A percentile compares a stretch with the other conserved stretches of the same genome.
phyloP scores from a whole-genome alignment of 1,140 invertebrate genomes.

The Bombus breviceps region DNA sequence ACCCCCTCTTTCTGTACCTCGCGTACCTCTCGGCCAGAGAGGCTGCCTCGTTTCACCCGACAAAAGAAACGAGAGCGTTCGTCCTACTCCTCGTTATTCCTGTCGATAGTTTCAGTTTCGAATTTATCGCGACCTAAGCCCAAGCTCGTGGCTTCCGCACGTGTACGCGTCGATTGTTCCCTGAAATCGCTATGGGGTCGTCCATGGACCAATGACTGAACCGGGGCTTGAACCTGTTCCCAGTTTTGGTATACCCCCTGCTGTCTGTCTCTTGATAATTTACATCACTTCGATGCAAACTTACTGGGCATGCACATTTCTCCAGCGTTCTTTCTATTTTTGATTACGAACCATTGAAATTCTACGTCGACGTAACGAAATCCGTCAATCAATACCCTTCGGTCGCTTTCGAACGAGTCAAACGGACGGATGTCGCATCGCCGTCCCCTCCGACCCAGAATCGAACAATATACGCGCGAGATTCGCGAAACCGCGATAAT shows the following conservation, averaged over 20 bases:
- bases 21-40: slow-evolving; percentile 41
- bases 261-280: slow-evolving; percentile 11
- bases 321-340: neutral
- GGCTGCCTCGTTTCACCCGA: slow-evolving; percentile 2
- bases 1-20: neutral
- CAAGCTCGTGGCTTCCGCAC: neutral
- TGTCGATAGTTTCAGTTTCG: slow-evolving; percentile 38
- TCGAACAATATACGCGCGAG: neutral
- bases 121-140: slow-evolving; percentile 38
- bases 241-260: neutral
- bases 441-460: neutral
- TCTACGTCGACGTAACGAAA: slow-evolving; percentile 11
- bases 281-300: slow-evolving; percentile 14
- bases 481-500: neutral
- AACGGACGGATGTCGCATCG: neutral
- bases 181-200: neutral
- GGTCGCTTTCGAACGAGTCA: neutral
- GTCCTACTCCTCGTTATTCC: slow-evolving; percentile 16
- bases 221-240: neutral
- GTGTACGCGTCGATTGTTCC: slow-evolving; percentile 19
- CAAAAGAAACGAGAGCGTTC: slow-evolving; percentile 11
- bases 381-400: slow-evolving; percentile 8
- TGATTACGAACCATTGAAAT: slow-evolving; percentile 5
- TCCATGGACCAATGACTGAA: neutral
- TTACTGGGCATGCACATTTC: neutral